These are phyloP conservation scores for Desmophyllum pertusum DNA, from an alignment of 92 coral and sea anemone species.

Conservation along the genomic window DNA sequence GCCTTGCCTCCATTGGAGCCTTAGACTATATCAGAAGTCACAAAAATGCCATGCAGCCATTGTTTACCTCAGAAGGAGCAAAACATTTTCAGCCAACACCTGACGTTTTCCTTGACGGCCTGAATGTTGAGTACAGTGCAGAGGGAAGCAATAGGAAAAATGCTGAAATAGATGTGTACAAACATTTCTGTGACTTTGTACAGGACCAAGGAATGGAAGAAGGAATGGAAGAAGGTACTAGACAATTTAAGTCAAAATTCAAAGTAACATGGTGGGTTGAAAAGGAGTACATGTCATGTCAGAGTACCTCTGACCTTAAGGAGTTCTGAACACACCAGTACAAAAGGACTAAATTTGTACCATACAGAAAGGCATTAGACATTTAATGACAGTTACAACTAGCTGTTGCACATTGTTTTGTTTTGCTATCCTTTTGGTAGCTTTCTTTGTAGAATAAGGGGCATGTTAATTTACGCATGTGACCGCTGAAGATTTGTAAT, in stretches of 20 bases:
- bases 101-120: slow-evolving; percentile 55
- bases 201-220: slow-evolving; percentile 55
- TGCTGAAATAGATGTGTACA: slow-evolving; percentile 66
- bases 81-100: slow-evolving; percentile 60
- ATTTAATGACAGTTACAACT: no score
- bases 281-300: no score
- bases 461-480: no score
- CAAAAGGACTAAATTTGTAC: no score
- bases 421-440: no score
- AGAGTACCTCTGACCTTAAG: no score
- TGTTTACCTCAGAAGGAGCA: slow-evolving; percentile 71
- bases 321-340: no score
- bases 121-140: slow-evolving; percentile 56
- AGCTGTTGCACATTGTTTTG: no score
- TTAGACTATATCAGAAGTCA: slow-evolving; percentile 45
- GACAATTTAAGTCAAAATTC: no score
- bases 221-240: slow-evolving; percentile 55
- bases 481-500: no score
- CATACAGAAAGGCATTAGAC: no score
- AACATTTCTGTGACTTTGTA: slow-evolving; percentile 63
- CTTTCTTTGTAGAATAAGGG: no score
- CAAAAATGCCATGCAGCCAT: slow-evolving; percentile 54
- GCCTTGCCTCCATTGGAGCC: slow-evolving; percentile 44
- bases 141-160: slow-evolving; percentile 70
- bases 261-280: neutral